Evolutionary conservation across 2,113 vertebrate species (phyloP).

Genomic region (Himantopus leucocephalus): DNA sequence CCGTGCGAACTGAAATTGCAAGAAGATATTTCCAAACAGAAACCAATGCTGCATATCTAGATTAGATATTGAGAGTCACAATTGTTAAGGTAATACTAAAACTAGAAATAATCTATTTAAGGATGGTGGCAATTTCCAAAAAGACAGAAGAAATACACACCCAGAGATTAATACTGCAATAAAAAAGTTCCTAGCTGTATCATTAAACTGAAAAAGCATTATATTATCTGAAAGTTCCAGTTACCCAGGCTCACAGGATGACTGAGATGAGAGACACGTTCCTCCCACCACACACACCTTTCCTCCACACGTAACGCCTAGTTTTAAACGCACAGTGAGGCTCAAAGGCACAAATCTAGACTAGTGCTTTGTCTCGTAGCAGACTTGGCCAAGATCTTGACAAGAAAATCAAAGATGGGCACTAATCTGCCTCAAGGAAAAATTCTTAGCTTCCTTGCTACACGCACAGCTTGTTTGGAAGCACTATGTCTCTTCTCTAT

Average conservation of each 20-base stretch:
- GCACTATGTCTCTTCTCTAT: background rate
- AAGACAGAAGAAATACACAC: background rate
- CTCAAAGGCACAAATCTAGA: conserved; percentile 8
- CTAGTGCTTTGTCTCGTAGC: background rate
- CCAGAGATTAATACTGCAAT: background rate
- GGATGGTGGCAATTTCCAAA: background rate
- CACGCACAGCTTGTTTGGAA: background rate
- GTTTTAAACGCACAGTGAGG: background rate
- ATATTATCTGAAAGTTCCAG: background rate
- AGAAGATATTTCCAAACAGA: background rate
- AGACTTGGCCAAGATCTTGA: background rate
- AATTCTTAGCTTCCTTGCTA: background rate
- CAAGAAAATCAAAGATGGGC: background rate
- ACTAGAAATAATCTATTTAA: background rate
- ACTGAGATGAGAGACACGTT: background rate
- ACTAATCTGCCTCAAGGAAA: background rate
- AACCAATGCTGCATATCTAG: background rate
- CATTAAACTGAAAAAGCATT: background rate
- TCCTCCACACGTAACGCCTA: background rate
- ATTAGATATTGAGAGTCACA: background rate
- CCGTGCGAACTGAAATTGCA: background rate
- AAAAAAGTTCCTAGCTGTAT: background rate
- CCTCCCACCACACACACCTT: background rate
- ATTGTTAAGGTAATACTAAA: background rate
- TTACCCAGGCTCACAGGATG: background rate